Conservation (phyloP, 2,888 invertebrate species). For the Tipula lateralis region DNA sequence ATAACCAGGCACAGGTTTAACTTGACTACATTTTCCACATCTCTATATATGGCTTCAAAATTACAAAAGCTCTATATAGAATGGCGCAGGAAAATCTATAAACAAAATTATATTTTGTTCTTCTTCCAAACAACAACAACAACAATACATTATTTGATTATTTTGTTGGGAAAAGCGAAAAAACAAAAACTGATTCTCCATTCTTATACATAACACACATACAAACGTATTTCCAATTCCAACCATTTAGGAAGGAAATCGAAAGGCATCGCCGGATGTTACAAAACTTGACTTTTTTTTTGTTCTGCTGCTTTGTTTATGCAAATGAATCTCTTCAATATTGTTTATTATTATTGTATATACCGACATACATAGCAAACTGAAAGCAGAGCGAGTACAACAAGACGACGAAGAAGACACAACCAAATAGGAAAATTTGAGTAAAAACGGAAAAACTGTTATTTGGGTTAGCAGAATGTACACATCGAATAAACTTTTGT, state of each 20-base stretch:
- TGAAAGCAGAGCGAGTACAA: not conserved
- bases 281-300: not conserved
- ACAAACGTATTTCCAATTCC: not conserved
- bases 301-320: not conserved
- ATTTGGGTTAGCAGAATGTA: constrained; percentile 24
- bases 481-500: not conserved
- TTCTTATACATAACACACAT: not conserved
- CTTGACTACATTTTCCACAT: not conserved
- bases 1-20: no score
- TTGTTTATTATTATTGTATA: not conserved
- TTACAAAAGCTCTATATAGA: no score
- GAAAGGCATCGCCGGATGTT: not conserved
- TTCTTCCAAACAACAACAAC: not conserved
- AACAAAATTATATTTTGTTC: not conserved
- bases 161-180: not conserved
- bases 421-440: not conserved
- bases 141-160: not conserved
- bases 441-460: not conserved
- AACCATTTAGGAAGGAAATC: constrained; percentile 24
- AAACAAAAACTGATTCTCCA: not conserved
- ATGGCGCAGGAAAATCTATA: not conserved
- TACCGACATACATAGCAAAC: not conserved
- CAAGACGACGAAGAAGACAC: not conserved
- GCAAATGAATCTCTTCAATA: constrained; percentile 2
- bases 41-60: not conserved